Base-by-base conservation (phyloP, 2,797 vertebrate species). In the Martes flavigula region DNA sequence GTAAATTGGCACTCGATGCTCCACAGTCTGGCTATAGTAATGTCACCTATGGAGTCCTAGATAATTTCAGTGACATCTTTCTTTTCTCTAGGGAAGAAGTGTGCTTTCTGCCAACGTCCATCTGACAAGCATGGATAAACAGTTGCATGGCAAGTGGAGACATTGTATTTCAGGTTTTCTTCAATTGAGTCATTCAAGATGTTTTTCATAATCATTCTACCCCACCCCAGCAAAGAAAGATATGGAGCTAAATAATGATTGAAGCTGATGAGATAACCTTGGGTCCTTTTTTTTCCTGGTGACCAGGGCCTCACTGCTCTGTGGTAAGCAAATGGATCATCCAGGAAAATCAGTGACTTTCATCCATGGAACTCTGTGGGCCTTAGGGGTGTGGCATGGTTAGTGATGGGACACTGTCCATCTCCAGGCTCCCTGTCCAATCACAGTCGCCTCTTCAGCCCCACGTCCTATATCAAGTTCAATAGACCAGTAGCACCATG, bases 1-100 rank as follows among this genome's bases (percentile, higher is more conserved):
- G 89, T 73, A 97, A 97, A 97, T 79, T 75, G 91, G 73, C 78
- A 78, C 60, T 83, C n/a, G 81, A 68, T 86, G 82, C 64, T 87
- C 15, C 3, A 4, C 51, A 43, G 75, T 90, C 82, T 87, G 91
- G 62, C 64, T 95, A 48, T 79, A 43, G 60, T 94, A 79, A 92
- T 82, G 85, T 97, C 90, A 64, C 77, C 87, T 79, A 32, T 79
- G 90, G 85, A 94, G 82, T 78, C 77, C 48, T 70, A 73, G 79
- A 82, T 94, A 93, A 90, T 87, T 94, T 93, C 83, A 78, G 54
- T 78, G 95, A 97, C 70, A 66, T 96, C 84, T 97, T 95, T 73
- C 72, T 93, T 94, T 96, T 72, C 83, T 89, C 58, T 30, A 1
- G 68, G 68, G 43, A 85, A 94, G 72, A 83, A 84, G 25, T 18